Percentiles rank a stretch among this genome's conserved stretches.
phyloP scores from a whole-genome alignment of 2,888 invertebrate genomes.

The Eupeodes luniger region DNA sequence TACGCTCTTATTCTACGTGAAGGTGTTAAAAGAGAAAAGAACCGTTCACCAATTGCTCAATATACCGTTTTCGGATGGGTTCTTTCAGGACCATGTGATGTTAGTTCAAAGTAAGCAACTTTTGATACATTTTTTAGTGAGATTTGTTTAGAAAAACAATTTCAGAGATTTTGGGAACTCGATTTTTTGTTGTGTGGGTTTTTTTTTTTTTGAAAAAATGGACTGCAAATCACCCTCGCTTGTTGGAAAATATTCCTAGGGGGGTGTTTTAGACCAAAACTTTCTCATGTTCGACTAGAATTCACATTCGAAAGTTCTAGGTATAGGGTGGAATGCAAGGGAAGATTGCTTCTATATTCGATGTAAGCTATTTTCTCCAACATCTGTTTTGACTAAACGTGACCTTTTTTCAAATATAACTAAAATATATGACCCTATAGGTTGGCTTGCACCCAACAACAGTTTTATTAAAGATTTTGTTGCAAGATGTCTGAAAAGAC shows the following conservation, averaged over 20 bases:
- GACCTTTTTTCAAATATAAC: constrained; percentile 63
- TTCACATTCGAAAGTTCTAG: constrained; percentile 49
- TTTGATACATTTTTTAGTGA: too few relatives aligned
- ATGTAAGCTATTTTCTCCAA: neutral
- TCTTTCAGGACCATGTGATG: too few relatives aligned
- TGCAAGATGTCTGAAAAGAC: constrained; percentile 67
- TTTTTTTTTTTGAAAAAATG: constrained; percentile 20
- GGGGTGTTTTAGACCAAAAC: constrained; percentile 6
- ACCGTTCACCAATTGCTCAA: too few relatives aligned
- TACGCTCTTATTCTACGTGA: too few relatives aligned
- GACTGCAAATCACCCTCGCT: constrained; percentile 19
- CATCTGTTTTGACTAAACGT: constrained; percentile 47
- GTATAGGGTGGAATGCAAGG: constrained; percentile 65
- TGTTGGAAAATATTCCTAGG: constrained; percentile 22
- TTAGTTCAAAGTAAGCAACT: too few relatives aligned
- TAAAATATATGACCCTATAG: constrained; percentile 60
- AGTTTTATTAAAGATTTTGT: constrained; percentile 57
- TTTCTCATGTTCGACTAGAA: neutral
- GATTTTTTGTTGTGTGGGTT: constrained; percentile 18
- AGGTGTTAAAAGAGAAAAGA: too few relatives aligned
- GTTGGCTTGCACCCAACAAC: constrained; percentile 62
- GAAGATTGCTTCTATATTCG: constrained; percentile 50
- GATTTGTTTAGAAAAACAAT: too few relatives aligned
- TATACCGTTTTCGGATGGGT: too few relatives aligned
- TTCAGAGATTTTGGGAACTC: neutral